Evolutionary conservation across 1,140 invertebrate genomes (phyloP).

Genomic region (Drosophila ohnishii): DNA sequence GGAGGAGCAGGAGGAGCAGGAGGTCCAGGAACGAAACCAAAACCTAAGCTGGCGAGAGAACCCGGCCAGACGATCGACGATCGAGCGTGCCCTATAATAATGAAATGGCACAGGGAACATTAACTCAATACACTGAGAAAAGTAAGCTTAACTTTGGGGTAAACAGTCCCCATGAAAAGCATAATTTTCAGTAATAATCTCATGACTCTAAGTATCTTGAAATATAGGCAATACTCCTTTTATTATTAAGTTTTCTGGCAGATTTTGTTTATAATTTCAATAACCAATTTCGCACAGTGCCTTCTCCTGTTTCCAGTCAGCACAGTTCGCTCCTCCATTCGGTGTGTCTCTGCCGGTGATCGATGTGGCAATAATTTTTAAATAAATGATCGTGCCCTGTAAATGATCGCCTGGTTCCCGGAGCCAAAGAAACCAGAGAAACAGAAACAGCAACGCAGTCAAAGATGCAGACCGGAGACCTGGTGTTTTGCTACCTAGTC

Average conservation of each 20-base stretch:
- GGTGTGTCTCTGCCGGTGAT: slow-evolving; percentile 61
- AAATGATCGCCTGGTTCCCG: slow-evolving; percentile 67
- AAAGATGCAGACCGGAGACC: slow-evolving; percentile 1
- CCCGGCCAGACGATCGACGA: slow-evolving; percentile 30
- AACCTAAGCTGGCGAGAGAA: slow-evolving; percentile 25
- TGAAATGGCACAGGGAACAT: slow-evolving; percentile 53
- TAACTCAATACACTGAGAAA: slow-evolving; percentile 1
- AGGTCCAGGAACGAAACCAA: slow-evolving; percentile 12
- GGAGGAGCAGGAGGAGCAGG: not conserved
- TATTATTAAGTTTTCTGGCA: too few species aligned
- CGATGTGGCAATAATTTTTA: slow-evolving; percentile 82
- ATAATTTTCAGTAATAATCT: too few species aligned
- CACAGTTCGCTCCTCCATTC: slow-evolving; percentile 27
- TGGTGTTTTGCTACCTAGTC: slow-evolving; percentile 33
- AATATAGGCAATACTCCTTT: too few species aligned
- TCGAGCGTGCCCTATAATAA: slow-evolving; percentile 72
- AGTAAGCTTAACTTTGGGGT: too few species aligned
- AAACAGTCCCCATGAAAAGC: too few species aligned
- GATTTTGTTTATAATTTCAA: too few species aligned
- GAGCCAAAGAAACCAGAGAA: not conserved
- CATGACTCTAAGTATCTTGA: too few species aligned
- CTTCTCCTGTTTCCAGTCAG: slow-evolving; percentile 12
- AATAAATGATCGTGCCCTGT: slow-evolving; percentile 79
- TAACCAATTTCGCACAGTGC: slow-evolving; percentile 7
- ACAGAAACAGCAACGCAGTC: slow-evolving; percentile 10